Evolutionary conservation across 2,797 vertebrate genomes (phyloP).

Genomic region (Pterois miles): DNA sequence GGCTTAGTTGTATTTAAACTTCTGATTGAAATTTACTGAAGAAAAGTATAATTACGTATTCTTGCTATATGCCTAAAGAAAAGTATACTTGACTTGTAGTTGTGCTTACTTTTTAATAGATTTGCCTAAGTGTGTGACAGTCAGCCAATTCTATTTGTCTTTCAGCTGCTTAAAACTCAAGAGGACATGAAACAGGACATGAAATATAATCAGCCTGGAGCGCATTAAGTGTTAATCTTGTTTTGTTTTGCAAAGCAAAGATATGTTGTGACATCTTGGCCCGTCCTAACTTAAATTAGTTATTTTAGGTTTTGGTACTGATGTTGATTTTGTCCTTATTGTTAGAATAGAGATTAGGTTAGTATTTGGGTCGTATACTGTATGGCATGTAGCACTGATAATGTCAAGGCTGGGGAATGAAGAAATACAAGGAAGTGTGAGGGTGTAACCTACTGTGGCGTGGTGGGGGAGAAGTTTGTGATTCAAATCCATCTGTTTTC

Average conservation of each 20-base stretch:
- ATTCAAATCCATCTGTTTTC: neutral
- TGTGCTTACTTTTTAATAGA: too few relatives aligned
- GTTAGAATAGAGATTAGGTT: neutral
- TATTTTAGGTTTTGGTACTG: neutral
- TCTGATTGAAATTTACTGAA: too few relatives aligned
- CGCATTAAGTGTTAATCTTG: neutral
- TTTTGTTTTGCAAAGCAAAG: neutral
- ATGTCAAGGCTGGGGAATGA: neutral
- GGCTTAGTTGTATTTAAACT: too few relatives aligned
- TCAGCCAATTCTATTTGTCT: neutral
- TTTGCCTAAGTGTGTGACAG: too few relatives aligned
- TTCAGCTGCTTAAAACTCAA: neutral
- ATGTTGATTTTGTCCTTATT: neutral
- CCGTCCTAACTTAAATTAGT: neutral
- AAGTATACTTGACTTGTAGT: too few relatives aligned
- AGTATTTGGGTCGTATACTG: neutral
- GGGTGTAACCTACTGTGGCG: neutral
- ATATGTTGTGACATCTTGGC: neutral
- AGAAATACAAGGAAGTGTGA: neutral
- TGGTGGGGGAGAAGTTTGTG: neutral
- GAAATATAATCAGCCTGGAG: neutral
- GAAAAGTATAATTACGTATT: too few relatives aligned
- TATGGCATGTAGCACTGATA: neutral
- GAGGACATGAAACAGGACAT: neutral
- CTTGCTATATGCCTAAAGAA: too few relatives aligned